A percentile compares a stretch with the other conserved stretches of the same genome.
Conservation (phyloP, 2,888 invertebrate genomes). For the Nebria salina region DNA sequence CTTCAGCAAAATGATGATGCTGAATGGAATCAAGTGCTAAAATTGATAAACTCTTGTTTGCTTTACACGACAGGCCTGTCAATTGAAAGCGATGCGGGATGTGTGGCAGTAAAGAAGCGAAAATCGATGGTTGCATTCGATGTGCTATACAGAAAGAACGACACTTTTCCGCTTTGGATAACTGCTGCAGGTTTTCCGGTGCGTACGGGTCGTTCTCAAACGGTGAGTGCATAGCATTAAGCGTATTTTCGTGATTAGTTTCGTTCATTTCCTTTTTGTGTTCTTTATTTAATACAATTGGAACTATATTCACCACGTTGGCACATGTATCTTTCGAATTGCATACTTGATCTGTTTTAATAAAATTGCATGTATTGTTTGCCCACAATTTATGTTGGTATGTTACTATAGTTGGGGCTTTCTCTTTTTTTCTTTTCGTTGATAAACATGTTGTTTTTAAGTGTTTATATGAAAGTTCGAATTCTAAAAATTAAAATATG, state of each 20-base stretch:
- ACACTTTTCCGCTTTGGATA: conserved; percentile 53
- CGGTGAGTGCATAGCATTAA: conserved; percentile 17
- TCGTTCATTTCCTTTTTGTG: conserved; percentile 25
- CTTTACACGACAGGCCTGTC: conserved; percentile 65
- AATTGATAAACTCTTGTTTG: conserved; percentile 70
- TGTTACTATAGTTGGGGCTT: conserved; percentile 47
- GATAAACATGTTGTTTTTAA: conserved; percentile 50
- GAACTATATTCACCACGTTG: conserved; percentile 41
- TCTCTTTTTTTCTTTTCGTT: conserved; percentile 24
- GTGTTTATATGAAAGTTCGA: conserved; percentile 50
- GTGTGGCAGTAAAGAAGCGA: conserved; percentile 53
- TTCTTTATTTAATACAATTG: conserved; percentile 31
- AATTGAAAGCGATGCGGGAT: conserved; percentile 55
- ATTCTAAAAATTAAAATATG: conserved; percentile 49
- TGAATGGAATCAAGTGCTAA: conserved; percentile 78
- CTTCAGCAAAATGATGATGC: conserved; percentile 79
- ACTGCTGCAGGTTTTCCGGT: conserved; percentile 63
- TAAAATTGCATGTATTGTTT: conserved; percentile 48
- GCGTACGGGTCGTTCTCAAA: conserved; percentile 65
- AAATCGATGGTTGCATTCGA: conserved; percentile 60
- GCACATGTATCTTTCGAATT: conserved; percentile 44
- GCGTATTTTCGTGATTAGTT: background rate
- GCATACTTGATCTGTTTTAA: background rate
- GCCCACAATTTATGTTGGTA: conserved; percentile 49
- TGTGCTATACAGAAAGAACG: conserved; percentile 61